Evolutionary conservation across 2,888 invertebrate genomes (phyloP), one percentile per base, ranked within the genome.

Genomic region (Spicauda simplicius): DNA sequence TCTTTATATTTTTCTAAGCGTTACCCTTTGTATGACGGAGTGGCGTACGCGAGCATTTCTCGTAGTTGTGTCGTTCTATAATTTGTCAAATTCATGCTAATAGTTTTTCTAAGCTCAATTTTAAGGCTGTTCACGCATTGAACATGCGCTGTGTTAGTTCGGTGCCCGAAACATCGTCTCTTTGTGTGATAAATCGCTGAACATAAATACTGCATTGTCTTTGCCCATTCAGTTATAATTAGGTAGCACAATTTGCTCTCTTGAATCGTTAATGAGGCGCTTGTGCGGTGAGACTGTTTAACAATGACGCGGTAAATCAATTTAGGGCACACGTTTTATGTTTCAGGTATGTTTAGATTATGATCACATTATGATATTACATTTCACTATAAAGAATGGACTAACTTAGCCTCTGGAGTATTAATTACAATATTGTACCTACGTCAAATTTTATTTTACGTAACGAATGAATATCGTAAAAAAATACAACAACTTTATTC

Each of bases 191-290:
- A 90, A 91, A 93, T 92, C 73, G 86, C 79, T 83, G 88, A 90
- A 90, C 93, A 93, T 93, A 93, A 93, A 93, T 93, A 93, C 86
- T 77, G 76, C 83, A 89, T 93, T 93, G 93, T 93, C 85, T 90
- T 83, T 83, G 76, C 76, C 80, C 83, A 88, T 92, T 91, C 86
- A 85, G 77, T 82, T 88, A 76, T 91, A 91, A 92, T 92, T 89
- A 91, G 93, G 92, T 92, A 93, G 93, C 93, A 90, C 88, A 90
- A 92, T 93, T 91, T 85, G 86, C 85, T 87, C 86, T 90, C 83
- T 85, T 91, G 91, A 88, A 92, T 91, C 86, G 80, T 77, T 90
- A 88, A 92, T 91, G 87, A 91, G 89, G 77, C 75, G 81, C 80
- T 80, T 87, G 80, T 81, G 80, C 76, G 76, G 76, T 71, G 77